Conservation (phyloP, 2,888 invertebrate genomes). For the Aradus depressus region DNA sequence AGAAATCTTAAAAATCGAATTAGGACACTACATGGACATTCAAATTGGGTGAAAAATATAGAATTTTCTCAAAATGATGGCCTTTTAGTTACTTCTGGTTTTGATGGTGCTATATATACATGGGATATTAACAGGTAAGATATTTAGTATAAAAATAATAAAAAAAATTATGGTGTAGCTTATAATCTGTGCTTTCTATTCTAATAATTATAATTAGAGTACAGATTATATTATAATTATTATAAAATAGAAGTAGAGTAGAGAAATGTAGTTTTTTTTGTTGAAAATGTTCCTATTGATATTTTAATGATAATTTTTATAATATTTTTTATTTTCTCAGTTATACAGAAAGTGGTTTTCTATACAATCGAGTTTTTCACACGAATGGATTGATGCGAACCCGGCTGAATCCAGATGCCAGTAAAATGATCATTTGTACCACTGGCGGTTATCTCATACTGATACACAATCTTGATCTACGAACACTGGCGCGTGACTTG, state of each 20-base stretch:
- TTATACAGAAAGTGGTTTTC: conserved; percentile 59
- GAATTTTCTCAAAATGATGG: conserved; percentile 79
- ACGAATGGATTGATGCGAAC: conserved; percentile 80
- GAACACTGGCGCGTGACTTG: conserved; percentile 66
- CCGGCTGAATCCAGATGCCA: conserved; percentile 71
- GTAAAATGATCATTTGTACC: conserved; percentile 81
- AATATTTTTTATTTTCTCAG: conserved; percentile 33
- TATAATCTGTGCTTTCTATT: neutral
- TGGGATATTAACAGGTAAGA: conserved; percentile 81
- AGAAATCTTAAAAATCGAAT: conserved; percentile 67
- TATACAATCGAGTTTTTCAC: conserved; percentile 73
- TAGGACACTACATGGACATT: conserved; percentile 70
- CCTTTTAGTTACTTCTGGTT: conserved; percentile 77
- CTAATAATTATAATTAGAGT: too few species aligned
- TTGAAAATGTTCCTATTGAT: too few species aligned
- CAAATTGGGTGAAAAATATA: conserved; percentile 94
- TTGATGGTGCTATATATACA: conserved; percentile 85
- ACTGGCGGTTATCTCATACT: conserved; percentile 82
- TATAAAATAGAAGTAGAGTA: too few species aligned
- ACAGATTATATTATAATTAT: too few species aligned
- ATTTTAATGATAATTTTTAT: conserved; percentile 6
- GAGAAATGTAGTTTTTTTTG: too few species aligned
- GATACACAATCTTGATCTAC: conserved; percentile 75
- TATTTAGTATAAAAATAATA: too few species aligned
- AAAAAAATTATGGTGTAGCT: neutral